These are phyloP conservation scores for Chaetorhynchus papuensis DNA, from an alignment of 2,113 vertebrate species.

Conservation along the genomic window DNA sequence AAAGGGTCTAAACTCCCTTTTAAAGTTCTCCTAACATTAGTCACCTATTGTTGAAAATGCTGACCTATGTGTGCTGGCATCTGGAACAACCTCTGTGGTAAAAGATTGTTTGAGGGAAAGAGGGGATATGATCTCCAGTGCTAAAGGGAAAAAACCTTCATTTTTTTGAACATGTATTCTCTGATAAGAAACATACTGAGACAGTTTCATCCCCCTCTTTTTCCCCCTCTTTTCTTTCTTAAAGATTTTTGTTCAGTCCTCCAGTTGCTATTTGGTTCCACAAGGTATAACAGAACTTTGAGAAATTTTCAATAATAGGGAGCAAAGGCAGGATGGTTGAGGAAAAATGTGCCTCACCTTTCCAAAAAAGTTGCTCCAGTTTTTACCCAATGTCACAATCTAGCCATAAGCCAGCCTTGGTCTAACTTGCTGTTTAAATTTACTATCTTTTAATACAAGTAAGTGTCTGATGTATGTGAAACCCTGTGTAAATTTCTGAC, in stretches of 20 bases:
- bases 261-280: neutral
- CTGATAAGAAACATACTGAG: neutral
- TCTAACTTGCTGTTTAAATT: neutral
- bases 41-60: neutral
- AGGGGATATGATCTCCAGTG: neutral
- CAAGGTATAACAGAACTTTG: neutral
- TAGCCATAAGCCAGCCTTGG: neutral
- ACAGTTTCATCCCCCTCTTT: neutral
- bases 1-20: neutral
- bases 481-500: neutral
- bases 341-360: neutral
- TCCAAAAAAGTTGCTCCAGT: neutral
- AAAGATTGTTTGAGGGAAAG: neutral
- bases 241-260: neutral
- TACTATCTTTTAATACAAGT: neutral
- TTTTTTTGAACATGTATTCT: neutral
- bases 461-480: neutral
- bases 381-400: neutral
- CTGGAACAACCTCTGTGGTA: neutral
- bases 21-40: neutral
- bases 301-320: neutral
- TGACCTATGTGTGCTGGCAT: neutral
- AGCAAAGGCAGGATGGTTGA: neutral
- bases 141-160: neutral
- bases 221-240: neutral